Percentiles rank a stretch among this genome's conserved stretches.
Evolutionary conservation across 2,113 vertebrate genomes (phyloP).

Genomic region (Barnardius zonarius): DNA sequence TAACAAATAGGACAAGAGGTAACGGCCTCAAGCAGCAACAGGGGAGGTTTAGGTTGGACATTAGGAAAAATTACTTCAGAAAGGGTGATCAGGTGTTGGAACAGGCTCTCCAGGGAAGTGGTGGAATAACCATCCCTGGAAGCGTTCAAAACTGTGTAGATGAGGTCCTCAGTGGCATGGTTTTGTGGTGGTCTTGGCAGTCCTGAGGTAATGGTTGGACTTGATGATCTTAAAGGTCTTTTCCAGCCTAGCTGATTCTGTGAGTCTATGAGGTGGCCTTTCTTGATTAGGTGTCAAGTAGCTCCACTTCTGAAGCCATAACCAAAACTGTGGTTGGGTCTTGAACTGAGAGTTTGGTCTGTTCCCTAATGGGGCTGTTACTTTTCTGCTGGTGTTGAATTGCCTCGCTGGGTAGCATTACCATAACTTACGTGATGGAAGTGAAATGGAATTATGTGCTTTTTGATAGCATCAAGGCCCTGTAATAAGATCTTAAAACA

Average conservation of each 20-base stretch:
- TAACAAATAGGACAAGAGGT: not conserved
- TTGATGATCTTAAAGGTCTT: not conserved
- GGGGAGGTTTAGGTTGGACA: not conserved
- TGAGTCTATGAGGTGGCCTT: not conserved
- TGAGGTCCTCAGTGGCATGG: not conserved
- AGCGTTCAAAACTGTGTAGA: not conserved
- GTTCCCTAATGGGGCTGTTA: not conserved
- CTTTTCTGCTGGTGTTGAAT: fast-evolving
- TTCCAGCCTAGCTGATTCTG: not conserved
- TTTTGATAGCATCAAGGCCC: not conserved
- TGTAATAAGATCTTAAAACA: not conserved
- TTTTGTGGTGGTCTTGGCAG: not conserved
- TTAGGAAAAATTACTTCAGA: not conserved
- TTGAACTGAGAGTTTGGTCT: not conserved
- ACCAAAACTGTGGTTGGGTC: not conserved
- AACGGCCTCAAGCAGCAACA: not conserved
- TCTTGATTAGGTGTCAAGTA: not conserved
- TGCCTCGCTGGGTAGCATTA: fast-evolving
- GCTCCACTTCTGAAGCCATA: not conserved
- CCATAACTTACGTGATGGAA: fast-evolving
- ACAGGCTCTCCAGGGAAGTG: not conserved
- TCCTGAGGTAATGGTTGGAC: not conserved
- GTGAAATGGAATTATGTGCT: not conserved
- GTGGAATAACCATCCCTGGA: not conserved
- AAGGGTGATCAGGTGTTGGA: not conserved